phyloP scores from a whole-genome alignment of 2,797 vertebrate genomes.

The Phyllotis vaccarum region DNA sequence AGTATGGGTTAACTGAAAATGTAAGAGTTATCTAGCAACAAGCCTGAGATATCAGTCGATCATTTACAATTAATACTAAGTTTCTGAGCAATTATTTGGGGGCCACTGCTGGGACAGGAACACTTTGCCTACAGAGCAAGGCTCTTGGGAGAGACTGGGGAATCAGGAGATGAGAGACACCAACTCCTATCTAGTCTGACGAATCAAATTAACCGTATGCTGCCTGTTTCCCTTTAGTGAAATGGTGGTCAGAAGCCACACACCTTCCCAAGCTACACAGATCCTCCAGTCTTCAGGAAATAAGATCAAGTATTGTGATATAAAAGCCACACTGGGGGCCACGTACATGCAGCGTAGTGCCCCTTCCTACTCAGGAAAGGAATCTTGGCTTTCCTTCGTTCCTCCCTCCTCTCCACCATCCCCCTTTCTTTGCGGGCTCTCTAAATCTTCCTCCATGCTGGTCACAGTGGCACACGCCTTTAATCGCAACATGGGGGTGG shows the following conservation, averaged over 20 bases:
- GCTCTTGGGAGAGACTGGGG: background rate
- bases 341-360: background rate
- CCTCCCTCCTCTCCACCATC: background rate
- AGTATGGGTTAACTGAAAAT: no score
- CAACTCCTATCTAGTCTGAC: background rate
- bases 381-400: constrained; percentile 29
- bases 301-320: background rate
- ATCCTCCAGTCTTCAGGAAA: background rate
- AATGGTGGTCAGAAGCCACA: background rate
- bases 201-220: background rate
- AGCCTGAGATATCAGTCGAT: background rate
- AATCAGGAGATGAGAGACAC: background rate
- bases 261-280: background rate
- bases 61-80: background rate
- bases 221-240: background rate
- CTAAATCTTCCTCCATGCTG: background rate
- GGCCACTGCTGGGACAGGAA: background rate
- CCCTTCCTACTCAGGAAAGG: background rate
- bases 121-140: background rate
- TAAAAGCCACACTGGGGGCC: background rate
- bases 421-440: background rate
- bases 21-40: background rate
- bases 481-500: background rate
- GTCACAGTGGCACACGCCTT: background rate
- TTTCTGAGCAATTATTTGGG: background rate